phyloP scores from a whole-genome alignment of 2,797 vertebrate genomes.

The Myripristis jacobus region DNA sequence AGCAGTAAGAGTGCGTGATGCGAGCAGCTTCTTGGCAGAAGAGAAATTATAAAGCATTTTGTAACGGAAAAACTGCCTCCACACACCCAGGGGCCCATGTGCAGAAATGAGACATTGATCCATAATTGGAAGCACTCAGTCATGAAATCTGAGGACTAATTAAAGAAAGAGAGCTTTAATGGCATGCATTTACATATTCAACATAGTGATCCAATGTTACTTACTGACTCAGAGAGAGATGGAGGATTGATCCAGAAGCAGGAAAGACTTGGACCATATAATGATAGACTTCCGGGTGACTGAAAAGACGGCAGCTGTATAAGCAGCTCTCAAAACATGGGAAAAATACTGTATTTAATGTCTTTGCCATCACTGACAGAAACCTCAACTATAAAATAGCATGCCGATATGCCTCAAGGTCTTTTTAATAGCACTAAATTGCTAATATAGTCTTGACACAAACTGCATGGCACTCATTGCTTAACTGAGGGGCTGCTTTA shows the following conservation, averaged over 20 bases:
- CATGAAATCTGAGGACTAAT: conserved; percentile 85
- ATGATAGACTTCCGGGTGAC: conserved; percentile 38
- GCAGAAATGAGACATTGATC: conserved; percentile 85
- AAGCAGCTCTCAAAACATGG: conserved; percentile 13
- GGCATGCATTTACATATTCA: conserved; percentile 79
- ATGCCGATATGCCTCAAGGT: neutral
- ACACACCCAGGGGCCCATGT: conserved; percentile 61
- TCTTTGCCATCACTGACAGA: conserved; percentile 1
- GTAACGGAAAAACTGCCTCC: conserved; percentile 66
- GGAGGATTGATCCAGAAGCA: conserved; percentile 47
- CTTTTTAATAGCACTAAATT: neutral
- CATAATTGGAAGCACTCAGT: conserved; percentile 84
- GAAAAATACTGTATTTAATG: neutral
- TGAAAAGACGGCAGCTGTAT: conserved; percentile 22
- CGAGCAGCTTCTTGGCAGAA: conserved; percentile 47
- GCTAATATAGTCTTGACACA: neutral
- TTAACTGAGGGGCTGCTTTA: neutral
- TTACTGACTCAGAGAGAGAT: conserved; percentile 51
- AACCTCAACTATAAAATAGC: conserved; percentile 15
- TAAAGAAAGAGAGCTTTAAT: conserved; percentile 83
- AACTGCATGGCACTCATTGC: neutral
- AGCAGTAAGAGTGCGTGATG: conserved; percentile 58
- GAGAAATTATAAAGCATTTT: conserved; percentile 74
- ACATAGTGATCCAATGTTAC: conserved; percentile 58
- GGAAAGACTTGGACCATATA: conserved; percentile 38